Percentiles rank a stretch among this genome's conserved stretches.
These are phyloP conservation scores for Grammomys surdaster DNA, from an alignment of 2,113 vertebrate genomes.

Conservation along the genomic window DNA sequence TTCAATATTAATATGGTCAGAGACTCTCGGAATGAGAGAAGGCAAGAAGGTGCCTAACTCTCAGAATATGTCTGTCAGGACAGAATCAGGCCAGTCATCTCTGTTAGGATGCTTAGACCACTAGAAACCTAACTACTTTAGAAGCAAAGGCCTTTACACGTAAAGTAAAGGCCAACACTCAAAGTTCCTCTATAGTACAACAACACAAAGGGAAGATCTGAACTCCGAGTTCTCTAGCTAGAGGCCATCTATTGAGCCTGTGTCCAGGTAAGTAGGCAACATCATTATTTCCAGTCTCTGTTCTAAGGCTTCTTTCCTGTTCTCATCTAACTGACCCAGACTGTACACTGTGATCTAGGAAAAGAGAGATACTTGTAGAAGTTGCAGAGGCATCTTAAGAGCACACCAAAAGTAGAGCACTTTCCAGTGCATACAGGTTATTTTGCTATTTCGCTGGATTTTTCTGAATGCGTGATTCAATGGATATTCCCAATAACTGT, in stretches of 20 bases:
- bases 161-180: not conserved
- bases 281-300: not conserved
- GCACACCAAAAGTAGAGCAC: not conserved
- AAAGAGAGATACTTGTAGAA: not conserved
- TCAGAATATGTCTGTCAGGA: not conserved
- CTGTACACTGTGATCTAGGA: not conserved
- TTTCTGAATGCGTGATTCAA: not conserved
- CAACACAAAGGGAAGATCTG: not conserved
- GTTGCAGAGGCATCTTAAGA: not conserved
- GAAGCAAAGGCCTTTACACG: not conserved
- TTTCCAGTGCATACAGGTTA: constrained; percentile 6
- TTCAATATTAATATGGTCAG: not conserved
- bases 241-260: not conserved
- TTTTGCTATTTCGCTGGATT: constrained; percentile 14
- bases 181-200: not conserved
- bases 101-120: not conserved
- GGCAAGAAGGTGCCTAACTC: not conserved
- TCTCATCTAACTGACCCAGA: not conserved
- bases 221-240: not conserved
- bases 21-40: not conserved
- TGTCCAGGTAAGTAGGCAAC: not conserved
- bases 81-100: not conserved
- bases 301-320: not conserved
- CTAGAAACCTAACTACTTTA: not conserved
- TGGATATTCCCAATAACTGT: not conserved